These are phyloP conservation scores for Cactoblastis cactorum DNA, from an alignment of 2,888 invertebrate species.

Conservation along the genomic window DNA sequence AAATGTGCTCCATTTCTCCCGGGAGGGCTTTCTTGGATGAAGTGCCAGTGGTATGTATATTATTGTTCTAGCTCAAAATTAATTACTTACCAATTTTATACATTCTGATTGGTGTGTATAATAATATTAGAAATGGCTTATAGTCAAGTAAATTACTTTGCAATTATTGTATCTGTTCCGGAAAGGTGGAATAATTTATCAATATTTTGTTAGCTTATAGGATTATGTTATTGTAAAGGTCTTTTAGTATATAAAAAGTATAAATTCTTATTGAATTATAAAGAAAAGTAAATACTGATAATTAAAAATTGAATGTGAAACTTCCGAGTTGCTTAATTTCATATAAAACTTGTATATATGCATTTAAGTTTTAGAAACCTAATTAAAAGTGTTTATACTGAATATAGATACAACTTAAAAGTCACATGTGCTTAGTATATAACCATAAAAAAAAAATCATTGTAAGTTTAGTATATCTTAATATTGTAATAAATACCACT, in stretches of 20 bases:
- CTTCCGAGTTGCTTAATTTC: not conserved
- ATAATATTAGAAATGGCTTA: too few species aligned
- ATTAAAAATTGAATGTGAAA: not conserved
- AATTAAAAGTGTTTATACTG: not conserved
- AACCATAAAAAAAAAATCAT: not conserved
- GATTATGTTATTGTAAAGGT: not conserved
- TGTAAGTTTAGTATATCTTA: not conserved
- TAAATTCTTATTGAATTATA: not conserved
- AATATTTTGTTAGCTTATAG: not conserved
- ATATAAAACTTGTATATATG: not conserved
- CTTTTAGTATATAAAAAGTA: not conserved
- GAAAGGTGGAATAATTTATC: too few species aligned
- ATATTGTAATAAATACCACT: not conserved
- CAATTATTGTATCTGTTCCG: too few species aligned
- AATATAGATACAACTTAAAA: not conserved
- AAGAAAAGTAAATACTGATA: not conserved
- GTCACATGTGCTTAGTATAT: not conserved
- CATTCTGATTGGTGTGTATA: too few species aligned
- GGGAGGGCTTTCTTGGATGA: constrained; percentile 47
- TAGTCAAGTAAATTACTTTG: too few species aligned
- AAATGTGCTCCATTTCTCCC: constrained; percentile 38
- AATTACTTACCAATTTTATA: too few species aligned
- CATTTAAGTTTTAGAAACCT: not conserved
- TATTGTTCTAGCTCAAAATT: not conserved
- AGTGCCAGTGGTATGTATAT: constrained; percentile 68